A percentile compares a stretch with the other conserved stretches of the same genome.
phyloP scores from a whole-genome alignment of 2,113 vertebrate species.

The Phrynosoma blainvillii region DNA sequence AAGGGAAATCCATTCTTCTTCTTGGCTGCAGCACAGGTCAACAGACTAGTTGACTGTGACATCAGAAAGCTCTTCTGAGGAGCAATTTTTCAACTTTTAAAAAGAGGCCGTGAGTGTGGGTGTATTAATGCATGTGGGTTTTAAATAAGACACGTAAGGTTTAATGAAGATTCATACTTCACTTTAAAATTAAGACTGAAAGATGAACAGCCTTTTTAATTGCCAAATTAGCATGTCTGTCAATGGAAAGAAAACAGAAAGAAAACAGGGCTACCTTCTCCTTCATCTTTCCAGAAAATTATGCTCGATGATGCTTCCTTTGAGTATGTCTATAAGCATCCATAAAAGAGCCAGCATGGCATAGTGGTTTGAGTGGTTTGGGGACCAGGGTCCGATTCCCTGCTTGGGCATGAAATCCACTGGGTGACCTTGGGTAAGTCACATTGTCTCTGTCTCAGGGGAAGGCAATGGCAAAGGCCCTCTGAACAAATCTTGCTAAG shows the following conservation, averaged over 20 bases:
- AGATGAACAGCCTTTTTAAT: neutral
- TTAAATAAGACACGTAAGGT: neutral
- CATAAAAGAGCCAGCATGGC: no score
- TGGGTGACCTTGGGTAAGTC: no score
- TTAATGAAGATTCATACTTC: neutral
- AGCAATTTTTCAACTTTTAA: neutral
- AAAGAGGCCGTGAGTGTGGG: neutral
- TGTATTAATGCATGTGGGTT: neutral
- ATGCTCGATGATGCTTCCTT: no score
- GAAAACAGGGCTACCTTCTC: no score
- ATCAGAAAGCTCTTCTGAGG: neutral
- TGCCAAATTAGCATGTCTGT: neutral
- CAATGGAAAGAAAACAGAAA: neutral
- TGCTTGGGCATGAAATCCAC: no score
- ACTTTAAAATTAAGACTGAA: neutral
- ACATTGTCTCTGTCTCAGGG: no score
- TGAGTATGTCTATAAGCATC: neutral
- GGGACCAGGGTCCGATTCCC: no score
- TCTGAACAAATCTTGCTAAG: no score
- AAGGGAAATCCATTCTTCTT: neutral
- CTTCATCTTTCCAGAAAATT: neutral
- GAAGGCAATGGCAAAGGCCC: no score
- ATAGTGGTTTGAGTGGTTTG: no score
- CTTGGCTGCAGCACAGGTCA: no score
- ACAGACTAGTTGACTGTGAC: neutral